Evolutionary conservation across 2,797 vertebrate genomes (phyloP).

Genomic region (Eulemur rubriventer): DNA sequence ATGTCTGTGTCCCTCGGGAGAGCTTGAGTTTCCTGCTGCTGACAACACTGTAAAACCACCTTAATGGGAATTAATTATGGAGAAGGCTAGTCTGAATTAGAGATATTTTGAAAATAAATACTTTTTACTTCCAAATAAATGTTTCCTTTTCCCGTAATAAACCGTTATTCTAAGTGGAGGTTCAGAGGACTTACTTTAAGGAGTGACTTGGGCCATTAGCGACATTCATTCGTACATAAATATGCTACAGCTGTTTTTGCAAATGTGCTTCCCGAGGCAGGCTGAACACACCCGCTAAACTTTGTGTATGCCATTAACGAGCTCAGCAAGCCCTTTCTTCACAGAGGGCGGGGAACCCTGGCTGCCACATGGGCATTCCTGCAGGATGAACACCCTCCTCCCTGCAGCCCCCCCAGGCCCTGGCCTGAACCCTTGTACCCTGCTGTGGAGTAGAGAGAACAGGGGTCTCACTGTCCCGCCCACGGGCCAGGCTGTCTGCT

Average conservation of each 20-base stretch:
- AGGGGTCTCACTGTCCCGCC: neutral
- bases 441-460: neutral
- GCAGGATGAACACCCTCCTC: too few relatives aligned
- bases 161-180: neutral
- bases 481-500: neutral
- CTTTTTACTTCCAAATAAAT: slow-evolving; percentile 40
- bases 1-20: neutral
- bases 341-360: neutral
- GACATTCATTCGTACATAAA: neutral
- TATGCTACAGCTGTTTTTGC: neutral
- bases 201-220: neutral
- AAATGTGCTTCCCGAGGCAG: neutral
- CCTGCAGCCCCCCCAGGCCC: too few relatives aligned
- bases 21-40: neutral
- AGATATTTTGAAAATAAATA: slow-evolving; percentile 39
- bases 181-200: neutral
- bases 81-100: slow-evolving; percentile 26
- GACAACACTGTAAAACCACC: neutral
- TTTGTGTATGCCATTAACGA: neutral
- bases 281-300: neutral
- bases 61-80: neutral
- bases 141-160: slow-evolving; percentile 42
- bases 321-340: neutral
- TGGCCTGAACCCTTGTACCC: neutral
- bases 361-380: neutral